A percentile compares a stretch with the other conserved stretches of the same genome.
phyloP scores from a whole-genome alignment of 2,888 invertebrate species.

The Anthophora plumipes region DNA sequence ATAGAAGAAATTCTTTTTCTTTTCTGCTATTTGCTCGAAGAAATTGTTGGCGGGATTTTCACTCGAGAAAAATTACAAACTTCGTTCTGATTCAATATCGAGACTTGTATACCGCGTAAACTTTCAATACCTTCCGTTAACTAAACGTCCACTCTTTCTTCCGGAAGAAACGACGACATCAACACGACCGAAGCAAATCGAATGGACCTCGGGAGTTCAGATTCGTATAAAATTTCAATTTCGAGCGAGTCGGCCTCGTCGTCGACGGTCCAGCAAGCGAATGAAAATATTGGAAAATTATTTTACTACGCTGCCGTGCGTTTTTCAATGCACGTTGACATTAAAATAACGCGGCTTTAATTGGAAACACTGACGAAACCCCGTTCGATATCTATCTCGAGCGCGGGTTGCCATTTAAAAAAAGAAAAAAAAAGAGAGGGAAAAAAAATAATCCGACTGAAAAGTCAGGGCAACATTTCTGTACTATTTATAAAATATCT shows the following conservation, averaged over 20 bases:
- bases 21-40: too few species aligned
- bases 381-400: neutral
- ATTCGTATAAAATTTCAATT: neutral
- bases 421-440: neutral
- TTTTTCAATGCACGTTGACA: neutral
- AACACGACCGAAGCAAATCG: neutral
- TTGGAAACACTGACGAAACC: neutral
- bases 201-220: neutral
- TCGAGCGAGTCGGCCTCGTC: neutral
- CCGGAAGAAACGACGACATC: neutral
- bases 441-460: neutral
- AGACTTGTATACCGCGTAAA: too few species aligned
- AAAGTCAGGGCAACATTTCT: neutral
- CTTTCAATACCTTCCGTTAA: too few species aligned
- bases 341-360: conserved; percentile 10
- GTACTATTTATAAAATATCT: neutral
- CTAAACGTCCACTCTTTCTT: neutral
- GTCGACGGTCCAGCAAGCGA: neutral
- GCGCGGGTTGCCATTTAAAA: neutral
- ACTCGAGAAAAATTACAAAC: too few species aligned
- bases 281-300: conserved; percentile 6
- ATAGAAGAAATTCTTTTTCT: too few species aligned
- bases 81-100: too few species aligned
- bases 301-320: neutral
- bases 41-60: too few species aligned